Conservation (phyloP, 2,113 vertebrate genomes). For the Anser brachyrhynchus region DNA sequence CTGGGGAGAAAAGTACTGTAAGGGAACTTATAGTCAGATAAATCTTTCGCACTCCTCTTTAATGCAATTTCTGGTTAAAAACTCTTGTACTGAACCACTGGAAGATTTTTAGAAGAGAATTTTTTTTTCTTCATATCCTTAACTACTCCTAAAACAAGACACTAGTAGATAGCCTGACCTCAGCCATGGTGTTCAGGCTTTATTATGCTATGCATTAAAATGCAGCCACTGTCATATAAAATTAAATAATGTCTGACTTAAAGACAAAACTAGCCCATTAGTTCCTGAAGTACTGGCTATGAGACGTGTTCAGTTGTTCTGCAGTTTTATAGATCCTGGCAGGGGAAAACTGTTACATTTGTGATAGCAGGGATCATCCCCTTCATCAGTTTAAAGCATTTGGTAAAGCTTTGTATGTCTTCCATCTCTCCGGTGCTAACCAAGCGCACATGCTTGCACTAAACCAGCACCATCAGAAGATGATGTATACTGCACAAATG, state of each 20-base stretch:
- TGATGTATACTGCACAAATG: neutral
- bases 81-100: neutral
- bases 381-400: neutral
- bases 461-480: neutral
- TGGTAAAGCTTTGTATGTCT: neutral
- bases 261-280: neutral
- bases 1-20: neutral
- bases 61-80: neutral
- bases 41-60: neutral
- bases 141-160: neutral
- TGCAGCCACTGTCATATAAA: neutral
- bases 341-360: conserved; percentile 15
- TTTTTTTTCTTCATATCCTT: neutral
- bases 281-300: neutral
- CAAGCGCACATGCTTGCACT: neutral
- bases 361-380: neutral
- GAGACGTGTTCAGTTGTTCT: neutral
- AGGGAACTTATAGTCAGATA: neutral
- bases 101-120: neutral
- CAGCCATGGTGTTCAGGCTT: neutral
- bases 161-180: neutral
- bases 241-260: conserved; percentile 28
- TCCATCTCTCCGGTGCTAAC: rapidly evolving
- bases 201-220: conserved; percentile 25
- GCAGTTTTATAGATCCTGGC: conserved; percentile 23